These are phyloP conservation scores for Hydrochoerus hydrochaeris DNA, from an alignment of 2,113 vertebrate genomes.

Conservation along the genomic window DNA sequence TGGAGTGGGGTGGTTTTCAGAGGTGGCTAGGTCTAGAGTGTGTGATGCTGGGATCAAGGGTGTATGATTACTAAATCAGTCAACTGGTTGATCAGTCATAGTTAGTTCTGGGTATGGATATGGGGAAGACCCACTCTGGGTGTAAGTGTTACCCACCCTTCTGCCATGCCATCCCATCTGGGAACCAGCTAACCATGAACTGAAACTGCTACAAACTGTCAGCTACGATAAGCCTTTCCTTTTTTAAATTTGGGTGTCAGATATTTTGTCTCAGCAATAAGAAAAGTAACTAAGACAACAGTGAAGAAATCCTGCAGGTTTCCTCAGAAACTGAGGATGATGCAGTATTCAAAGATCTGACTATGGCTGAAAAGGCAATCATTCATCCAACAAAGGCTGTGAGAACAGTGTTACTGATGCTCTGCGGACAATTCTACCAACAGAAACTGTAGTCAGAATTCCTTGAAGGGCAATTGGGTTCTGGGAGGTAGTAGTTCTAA, in stretches of 20 bases:
- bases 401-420: constrained; percentile 94
- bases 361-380: constrained; percentile 97
- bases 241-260: not conserved
- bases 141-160: not conserved
- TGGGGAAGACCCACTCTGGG: not conserved
- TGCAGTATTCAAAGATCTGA: constrained; percentile 93
- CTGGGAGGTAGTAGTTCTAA: constrained; percentile 83
- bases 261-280: not conserved
- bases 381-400: constrained; percentile 98
- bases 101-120: not conserved
- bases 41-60: not conserved
- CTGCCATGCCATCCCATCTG: not conserved
- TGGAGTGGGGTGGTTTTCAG: not conserved
- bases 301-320: constrained; percentile 94
- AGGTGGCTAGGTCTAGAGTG: not conserved
- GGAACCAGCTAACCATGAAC: not conserved
- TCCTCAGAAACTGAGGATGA: constrained; percentile 86
- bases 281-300: not conserved
- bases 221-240: not conserved
- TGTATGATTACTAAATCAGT: not conserved
- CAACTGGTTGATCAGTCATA: too few relatives aligned
- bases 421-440: constrained; percentile 93
- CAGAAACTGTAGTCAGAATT: constrained; percentile 94
- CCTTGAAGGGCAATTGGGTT: constrained; percentile 95
- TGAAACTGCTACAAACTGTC: not conserved